These are phyloP conservation scores for Tipula confusa DNA, from an alignment of 2,888 invertebrate species.

Conservation along the genomic window DNA sequence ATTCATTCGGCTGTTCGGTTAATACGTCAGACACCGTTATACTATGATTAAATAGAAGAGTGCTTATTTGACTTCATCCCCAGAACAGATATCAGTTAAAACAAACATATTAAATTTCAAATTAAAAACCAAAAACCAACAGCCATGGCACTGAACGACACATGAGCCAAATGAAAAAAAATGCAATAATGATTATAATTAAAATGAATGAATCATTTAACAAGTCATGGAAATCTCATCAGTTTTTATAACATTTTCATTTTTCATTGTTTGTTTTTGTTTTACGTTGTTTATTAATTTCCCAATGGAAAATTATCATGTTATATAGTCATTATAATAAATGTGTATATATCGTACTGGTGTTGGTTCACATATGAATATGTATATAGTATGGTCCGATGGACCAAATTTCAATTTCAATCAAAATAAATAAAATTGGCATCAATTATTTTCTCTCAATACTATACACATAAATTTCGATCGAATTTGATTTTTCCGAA, in stretches of 20 bases:
- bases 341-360: not conserved
- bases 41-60: no score
- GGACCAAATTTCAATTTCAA: not conserved
- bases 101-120: no score
- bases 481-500: not conserved
- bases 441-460: not conserved
- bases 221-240: not conserved
- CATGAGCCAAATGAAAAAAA: not conserved
- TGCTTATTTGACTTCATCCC: no score
- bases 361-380: not conserved
- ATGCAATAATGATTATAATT: constrained; percentile 5
- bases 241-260: not conserved
- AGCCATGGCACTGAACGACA: no score
- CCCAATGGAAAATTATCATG: not conserved
- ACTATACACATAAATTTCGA: not conserved
- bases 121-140: no score
- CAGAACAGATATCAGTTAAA: no score
- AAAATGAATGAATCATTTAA: not conserved
- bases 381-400: no score
- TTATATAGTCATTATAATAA: no score
- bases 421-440: constrained; percentile 8
- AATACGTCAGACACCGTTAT: no score
- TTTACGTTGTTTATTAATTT: not conserved
- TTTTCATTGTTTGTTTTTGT: not conserved
- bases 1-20: no score